Percentiles rank a stretch among this genome's conserved stretches.
Conservation (phyloP, 2,113 vertebrate genomes). For the Varanus salvator region DNA sequence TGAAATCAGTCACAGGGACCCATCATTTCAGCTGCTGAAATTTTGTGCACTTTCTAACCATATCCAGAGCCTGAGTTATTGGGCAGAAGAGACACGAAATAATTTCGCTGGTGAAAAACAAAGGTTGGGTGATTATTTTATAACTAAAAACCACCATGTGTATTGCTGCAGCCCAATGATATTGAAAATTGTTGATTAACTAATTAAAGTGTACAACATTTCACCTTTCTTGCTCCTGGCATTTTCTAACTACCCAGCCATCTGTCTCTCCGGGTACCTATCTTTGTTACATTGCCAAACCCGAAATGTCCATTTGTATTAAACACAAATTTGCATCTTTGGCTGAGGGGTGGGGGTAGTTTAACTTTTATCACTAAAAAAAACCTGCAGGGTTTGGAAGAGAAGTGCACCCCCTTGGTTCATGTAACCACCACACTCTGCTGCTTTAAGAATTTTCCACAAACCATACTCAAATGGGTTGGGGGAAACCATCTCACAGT, state of each 20-base stretch:
- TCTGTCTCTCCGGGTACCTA: background rate
- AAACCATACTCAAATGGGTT: too few species aligned
- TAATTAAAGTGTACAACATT: background rate
- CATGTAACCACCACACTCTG: too few species aligned
- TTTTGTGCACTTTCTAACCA: background rate
- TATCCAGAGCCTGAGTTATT: too few species aligned
- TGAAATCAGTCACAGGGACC: background rate
- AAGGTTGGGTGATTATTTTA: background rate
- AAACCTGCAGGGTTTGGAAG: too few species aligned
- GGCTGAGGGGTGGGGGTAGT: too few species aligned
- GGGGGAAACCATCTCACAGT: too few species aligned
- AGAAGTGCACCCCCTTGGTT: too few species aligned
- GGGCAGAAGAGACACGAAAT: too few species aligned
- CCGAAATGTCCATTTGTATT: background rate
- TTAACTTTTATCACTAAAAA: too few species aligned
- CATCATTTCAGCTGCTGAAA: background rate
- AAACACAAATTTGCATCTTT: too few species aligned
- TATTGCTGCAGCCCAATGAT: background rate
- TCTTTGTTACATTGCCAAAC: background rate
- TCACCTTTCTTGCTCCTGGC: background rate
- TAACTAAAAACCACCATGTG: background rate
- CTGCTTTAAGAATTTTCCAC: too few species aligned
- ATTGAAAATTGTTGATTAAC: background rate
- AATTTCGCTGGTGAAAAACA: background rate
- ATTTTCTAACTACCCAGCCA: background rate